phyloP scores from a whole-genome alignment of 2,113 vertebrate species.

The Ptilonorhynchus violaceus region DNA sequence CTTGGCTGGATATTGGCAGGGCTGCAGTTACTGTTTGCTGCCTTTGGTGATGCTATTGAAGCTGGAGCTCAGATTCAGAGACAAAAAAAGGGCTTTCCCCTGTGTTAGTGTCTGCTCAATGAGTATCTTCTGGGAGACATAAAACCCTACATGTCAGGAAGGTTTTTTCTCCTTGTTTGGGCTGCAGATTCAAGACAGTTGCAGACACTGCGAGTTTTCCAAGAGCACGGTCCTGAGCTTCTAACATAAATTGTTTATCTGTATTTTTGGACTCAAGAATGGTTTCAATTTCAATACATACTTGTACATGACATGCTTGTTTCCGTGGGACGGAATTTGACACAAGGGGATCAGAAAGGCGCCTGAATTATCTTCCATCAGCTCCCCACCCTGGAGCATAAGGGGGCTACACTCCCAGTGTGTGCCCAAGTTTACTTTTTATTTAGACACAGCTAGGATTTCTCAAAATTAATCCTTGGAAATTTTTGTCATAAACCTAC shows the following conservation, averaged over 20 bases:
- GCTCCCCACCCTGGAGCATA: not conserved
- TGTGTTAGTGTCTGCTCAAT: not conserved
- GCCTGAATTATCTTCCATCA: not conserved
- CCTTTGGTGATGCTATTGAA: not conserved
- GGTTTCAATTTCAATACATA: not conserved
- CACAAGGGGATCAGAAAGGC: not conserved
- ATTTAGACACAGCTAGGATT: not conserved
- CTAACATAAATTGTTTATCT: not conserved
- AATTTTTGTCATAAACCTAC: not conserved
- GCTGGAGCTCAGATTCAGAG: not conserved
- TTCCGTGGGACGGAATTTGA: not conserved
- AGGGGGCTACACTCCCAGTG: not conserved
- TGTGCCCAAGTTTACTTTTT: not conserved
- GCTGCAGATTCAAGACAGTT: not conserved
- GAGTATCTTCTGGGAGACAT: not conserved
- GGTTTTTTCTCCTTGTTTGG: not conserved
- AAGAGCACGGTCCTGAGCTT: not conserved
- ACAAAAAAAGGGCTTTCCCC: not conserved
- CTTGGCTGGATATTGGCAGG: not conserved
- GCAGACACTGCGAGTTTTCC: not conserved
- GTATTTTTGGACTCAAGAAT: not conserved
- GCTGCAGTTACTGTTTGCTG: not conserved
- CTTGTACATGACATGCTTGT: rapidly evolving
- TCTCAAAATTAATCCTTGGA: not conserved
- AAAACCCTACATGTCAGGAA: not conserved